Base-by-base conservation (phyloP, 1,140 invertebrate genomes). In the Acromyrmex echinatior region DNA sequence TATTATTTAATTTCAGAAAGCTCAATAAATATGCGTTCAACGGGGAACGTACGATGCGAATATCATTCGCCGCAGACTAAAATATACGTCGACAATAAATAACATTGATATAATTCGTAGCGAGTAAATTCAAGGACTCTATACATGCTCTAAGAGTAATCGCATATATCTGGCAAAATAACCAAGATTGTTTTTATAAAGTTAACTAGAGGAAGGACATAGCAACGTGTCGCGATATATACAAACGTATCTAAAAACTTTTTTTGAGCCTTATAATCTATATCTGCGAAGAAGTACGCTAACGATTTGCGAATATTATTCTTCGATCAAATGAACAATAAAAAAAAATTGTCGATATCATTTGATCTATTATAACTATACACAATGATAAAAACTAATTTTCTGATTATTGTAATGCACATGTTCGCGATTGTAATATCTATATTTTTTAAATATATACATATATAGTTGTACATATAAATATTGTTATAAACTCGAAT, bases 21-120 rank as follows among this genome's bases (percentile, higher is more conserved):
- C 71, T 82, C 79, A 82, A 89, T 86, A 80, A 89, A 87, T 78
- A 90, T 86, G 65, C 68, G 53, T 18, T 87, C 63, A 58, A 82
- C 25, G 71, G 39, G 39, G 58, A 77, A 87, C 86, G 18, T 65
- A 28, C 39, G 35, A 18, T 65, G 74, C 82, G 74, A 86, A 85
- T 58, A 84, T 35, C 35, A 35, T 73, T 60, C n/a, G 12, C 60
- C 60, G 78, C 56, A 53, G 63, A 86, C 66, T 81, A 76, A 86
- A 77, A 65, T 88, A 73, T 86, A 73, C 82, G 89, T 89, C 49
- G 58, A 87, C 39, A 90, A 90, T 90, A 90, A 90, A 90, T 90
- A 90, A 84, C 76, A 51, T 71, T 76, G n/a, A 39, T 51, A 63
- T 84, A 85, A 77, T 58, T 9, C 49, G 1, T 60, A 70, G 35